phyloP scores from a whole-genome alignment of 1,140 invertebrate genomes.

The Drosophila virilis region DNA sequence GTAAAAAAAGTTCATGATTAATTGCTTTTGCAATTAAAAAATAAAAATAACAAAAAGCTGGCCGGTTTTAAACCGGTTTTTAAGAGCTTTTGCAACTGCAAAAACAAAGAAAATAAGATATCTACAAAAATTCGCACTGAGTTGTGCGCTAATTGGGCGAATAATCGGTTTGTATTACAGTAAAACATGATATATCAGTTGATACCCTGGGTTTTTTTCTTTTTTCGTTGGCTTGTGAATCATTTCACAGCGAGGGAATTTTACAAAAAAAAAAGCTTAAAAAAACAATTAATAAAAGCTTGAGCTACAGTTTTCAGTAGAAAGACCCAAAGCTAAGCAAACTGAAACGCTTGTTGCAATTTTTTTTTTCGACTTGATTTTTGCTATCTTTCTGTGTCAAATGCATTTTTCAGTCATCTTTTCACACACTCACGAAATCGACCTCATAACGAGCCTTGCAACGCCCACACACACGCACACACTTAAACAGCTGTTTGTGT shows the following conservation, averaged over 20 bases:
- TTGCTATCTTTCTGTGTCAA: conserved; percentile 66
- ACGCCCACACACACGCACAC: conserved; percentile 51
- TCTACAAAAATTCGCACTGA: neutral
- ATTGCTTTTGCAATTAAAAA: conserved; percentile 3
- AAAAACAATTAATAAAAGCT: neutral
- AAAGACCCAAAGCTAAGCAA: too few relatives aligned
- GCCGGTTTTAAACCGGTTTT: conserved; percentile 1
- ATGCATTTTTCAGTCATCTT: conserved; percentile 79
- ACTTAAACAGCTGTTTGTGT: conserved; percentile 19
- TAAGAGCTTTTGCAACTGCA: conserved; percentile 5
- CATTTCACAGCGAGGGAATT: conserved; percentile 1
- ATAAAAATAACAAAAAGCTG: neutral
- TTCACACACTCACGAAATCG: conserved; percentile 53
- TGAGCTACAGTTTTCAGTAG: too few relatives aligned
- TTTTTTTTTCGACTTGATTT: conserved; percentile 1
- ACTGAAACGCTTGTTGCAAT: neutral
- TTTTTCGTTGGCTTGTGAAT: conserved; percentile 4
- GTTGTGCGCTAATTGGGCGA: conserved; percentile 17
- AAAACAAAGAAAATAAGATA: neutral
- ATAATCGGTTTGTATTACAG: conserved; percentile 20
- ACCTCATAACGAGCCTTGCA: conserved; percentile 70
- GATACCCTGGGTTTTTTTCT: neutral
- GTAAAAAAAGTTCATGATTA: conserved; percentile 9
- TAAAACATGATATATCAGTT: conserved; percentile 1
- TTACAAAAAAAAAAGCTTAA: neutral